phyloP scores from a whole-genome alignment of 1,140 invertebrate species.

The Drosophila tristis region DNA sequence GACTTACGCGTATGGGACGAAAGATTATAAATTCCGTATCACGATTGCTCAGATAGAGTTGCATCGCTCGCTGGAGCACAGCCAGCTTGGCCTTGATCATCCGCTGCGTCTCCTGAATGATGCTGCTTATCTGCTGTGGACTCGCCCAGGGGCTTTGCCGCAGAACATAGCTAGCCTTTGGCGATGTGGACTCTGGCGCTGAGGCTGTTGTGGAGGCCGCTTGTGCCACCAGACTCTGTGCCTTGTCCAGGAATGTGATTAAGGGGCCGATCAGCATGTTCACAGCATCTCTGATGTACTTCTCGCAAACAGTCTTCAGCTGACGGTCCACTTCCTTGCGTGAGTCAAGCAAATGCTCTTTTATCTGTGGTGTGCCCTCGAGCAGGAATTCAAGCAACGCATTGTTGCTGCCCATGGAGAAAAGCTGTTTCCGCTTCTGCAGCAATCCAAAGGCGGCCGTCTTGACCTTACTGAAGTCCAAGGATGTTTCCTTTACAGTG shows the following conservation, averaged over 20 bases:
- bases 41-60: conserved; percentile 97
- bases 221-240: conserved; percentile 82
- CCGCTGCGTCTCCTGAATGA: conserved; percentile 88
- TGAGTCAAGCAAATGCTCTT: conserved; percentile 96
- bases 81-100: conserved; percentile 92
- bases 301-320: conserved; percentile 95
- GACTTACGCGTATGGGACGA: conserved; percentile 92
- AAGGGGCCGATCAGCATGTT: conserved; percentile 90
- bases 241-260: conserved; percentile 90
- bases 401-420: conserved; percentile 95
- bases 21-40: conserved; percentile 98
- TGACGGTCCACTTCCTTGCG: conserved; percentile 97
- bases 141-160: conserved; percentile 85
- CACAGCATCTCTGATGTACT: conserved; percentile 93
- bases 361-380: conserved; percentile 95
- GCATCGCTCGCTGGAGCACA: conserved; percentile 93
- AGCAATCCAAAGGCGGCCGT: conserved; percentile 94
- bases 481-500: conserved; percentile 94
- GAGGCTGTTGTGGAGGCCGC: conserved; percentile 9
- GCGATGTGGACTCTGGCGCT: conserved; percentile 14
- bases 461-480: conserved; percentile 96
- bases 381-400: conserved; percentile 95
- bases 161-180: conserved; percentile 67
- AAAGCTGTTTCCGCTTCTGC: conserved; percentile 93
- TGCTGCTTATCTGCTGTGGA: conserved; percentile 86